Percentiles rank a stretch among this genome's conserved stretches.
Evolutionary conservation across 1,140 invertebrate genomes (phyloP).

Genomic region (Catajapyx aquilonaris): DNA sequence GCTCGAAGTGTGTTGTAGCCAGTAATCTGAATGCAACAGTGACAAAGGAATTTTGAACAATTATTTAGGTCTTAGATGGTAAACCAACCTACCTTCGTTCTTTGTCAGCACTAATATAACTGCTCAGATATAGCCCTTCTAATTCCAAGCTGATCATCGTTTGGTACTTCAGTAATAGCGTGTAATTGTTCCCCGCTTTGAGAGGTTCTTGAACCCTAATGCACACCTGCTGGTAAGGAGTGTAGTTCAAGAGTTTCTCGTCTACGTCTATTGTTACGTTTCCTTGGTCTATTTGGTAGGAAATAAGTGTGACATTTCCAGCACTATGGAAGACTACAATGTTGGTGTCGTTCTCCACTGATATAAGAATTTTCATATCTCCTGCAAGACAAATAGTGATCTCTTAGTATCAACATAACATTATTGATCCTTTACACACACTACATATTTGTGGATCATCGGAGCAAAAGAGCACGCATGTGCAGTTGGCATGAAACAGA

Average conservation of each 20-base stretch:
- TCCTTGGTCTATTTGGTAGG: conserved; percentile 24
- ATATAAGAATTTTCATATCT: conserved; percentile 23
- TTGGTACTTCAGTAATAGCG: conserved; percentile 60
- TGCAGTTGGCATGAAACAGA: no score
- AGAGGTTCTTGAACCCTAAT: conserved; percentile 46
- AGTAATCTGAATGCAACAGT: conserved; percentile 40
- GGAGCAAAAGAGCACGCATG: no score
- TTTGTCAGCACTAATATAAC: conserved; percentile 48
- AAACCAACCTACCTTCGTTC: conserved; percentile 44
- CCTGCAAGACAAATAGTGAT: conserved; percentile 16
- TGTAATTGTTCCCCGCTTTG: conserved; percentile 50
- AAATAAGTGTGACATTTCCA: neutral
- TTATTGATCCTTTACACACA: neutral
- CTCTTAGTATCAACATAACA: no score
- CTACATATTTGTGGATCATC: no score
- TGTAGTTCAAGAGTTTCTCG: conserved; percentile 57
- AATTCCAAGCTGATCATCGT: conserved; percentile 55
- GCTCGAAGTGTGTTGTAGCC: conserved; percentile 87
- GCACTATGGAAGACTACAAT: conserved; percentile 71
- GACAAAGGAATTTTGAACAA: conserved; percentile 4
- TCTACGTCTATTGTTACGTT: conserved; percentile 41
- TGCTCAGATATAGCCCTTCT: conserved; percentile 81
- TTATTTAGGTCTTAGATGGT: conserved; percentile 2
- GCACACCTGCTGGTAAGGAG: conserved; percentile 63
- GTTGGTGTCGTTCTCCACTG: conserved; percentile 56